Evolutionary conservation across 2,113 vertebrate genomes (phyloP).

Genomic region (Poecile atricapillus): DNA sequence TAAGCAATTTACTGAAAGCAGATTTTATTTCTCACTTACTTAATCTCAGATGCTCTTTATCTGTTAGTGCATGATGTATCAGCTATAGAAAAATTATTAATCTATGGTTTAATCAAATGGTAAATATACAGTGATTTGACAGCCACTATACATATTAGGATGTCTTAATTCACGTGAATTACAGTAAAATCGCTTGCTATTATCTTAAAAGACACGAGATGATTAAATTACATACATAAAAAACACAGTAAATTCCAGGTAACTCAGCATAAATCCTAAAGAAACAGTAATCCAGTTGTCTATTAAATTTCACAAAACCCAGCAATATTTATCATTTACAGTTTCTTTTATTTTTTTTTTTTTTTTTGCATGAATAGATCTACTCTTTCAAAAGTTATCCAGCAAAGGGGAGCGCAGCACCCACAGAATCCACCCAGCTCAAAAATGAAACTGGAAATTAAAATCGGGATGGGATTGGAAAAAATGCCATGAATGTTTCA

Average conservation of each 20-base stretch:
- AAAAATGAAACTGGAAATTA: background rate
- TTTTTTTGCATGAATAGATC: background rate
- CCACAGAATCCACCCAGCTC: background rate
- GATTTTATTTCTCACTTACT: constrained; percentile 79
- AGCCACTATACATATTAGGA: constrained; percentile 38
- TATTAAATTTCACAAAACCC: constrained; percentile 31
- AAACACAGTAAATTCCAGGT: constrained; percentile 33
- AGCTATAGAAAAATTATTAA: constrained; percentile 82
- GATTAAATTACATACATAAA: constrained; percentile 58
- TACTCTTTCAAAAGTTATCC: background rate
- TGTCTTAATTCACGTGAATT: constrained; percentile 60
- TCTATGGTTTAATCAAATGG: constrained; percentile 74
- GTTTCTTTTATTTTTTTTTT: background rate
- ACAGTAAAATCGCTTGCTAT: constrained; percentile 47
- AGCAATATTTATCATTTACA: constrained; percentile 17
- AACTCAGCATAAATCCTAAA: constrained; percentile 48
- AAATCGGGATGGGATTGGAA: background rate
- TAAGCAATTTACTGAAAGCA: constrained; percentile 83
- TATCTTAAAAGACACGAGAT: constrained; percentile 47
- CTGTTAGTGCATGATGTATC: constrained; percentile 76
- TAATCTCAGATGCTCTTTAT: constrained; percentile 81
- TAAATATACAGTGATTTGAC: constrained; percentile 53
- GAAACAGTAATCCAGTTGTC: constrained; percentile 42
- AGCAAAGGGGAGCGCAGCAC: background rate
- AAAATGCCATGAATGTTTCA: constrained; percentile 19